phyloP scores from a whole-genome alignment of 1,140 invertebrate species.

The Brachionus koreanus region DNA sequence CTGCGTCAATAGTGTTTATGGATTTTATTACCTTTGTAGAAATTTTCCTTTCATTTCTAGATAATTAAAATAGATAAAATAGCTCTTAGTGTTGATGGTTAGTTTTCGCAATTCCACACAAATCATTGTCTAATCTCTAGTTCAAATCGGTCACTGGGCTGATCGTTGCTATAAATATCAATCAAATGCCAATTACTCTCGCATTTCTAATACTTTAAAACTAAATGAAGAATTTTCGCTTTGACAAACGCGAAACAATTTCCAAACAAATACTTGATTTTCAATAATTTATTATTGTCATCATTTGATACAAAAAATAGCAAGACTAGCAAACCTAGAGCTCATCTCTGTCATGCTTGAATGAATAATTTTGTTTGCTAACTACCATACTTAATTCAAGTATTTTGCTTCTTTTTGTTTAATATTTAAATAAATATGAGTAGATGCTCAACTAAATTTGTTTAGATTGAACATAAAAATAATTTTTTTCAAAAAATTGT shows the following conservation, averaged over 20 bases:
- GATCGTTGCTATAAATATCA: not conserved
- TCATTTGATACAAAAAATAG: not conserved
- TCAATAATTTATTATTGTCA: constrained; percentile 4
- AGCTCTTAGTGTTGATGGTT: constrained; percentile 4
- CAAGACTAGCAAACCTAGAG: not conserved
- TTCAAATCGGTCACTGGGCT: constrained; percentile 37
- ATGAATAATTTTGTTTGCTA: not conserved
- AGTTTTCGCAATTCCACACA: constrained; percentile 16
- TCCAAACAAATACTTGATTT: not conserved
- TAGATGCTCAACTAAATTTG: not conserved
- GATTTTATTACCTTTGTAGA: constrained; percentile 11
- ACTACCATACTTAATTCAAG: not conserved
- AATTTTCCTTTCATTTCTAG: not conserved
- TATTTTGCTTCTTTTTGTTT: not conserved
- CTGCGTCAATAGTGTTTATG: constrained; percentile 12
- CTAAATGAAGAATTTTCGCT: not conserved
- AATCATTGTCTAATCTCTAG: constrained; percentile 8
- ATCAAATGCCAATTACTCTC: not conserved
- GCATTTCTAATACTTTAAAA: not conserved
- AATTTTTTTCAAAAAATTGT: not conserved
- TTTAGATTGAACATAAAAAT: not conserved
- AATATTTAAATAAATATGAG: constrained; percentile 41
- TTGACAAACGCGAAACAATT: not conserved
- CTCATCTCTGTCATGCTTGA: not conserved
- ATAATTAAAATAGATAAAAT: constrained; percentile 42